These are phyloP conservation scores for Steinernema scapterisci DNA, from an alignment of 2,888 invertebrate species.

Conservation along the genomic window DNA sequence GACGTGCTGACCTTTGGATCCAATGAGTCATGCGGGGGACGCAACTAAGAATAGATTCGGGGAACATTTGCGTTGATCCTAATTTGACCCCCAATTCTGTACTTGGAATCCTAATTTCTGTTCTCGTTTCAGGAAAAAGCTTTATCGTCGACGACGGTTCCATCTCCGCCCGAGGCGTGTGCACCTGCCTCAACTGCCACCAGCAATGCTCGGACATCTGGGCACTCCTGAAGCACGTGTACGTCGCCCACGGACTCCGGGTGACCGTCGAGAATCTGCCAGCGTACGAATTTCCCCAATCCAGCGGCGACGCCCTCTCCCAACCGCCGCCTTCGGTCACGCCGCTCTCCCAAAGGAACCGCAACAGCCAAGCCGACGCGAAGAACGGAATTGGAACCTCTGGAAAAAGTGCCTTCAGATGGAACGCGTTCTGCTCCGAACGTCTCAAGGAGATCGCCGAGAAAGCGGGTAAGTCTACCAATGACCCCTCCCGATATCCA, in stretches of 20 bases:
- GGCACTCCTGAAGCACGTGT: conserved; percentile 63
- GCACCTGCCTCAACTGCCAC: conserved; percentile 64
- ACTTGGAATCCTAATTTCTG: neutral
- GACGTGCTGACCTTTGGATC: conserved; percentile 7
- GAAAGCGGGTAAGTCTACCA: conserved; percentile 49
- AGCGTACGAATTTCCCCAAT: conserved; percentile 39
- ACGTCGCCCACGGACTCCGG: conserved; percentile 58
- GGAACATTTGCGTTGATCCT: neutral
- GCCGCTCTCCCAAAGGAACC: conserved; percentile 42
- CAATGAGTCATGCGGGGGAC: neutral
- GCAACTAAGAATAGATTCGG: neutral
- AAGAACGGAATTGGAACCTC: conserved; percentile 30
- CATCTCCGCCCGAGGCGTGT: conserved; percentile 14
- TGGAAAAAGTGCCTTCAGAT: conserved; percentile 51
- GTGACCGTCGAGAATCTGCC: conserved; percentile 57
- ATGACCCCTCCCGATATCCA: neutral
- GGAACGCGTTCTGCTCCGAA: conserved; percentile 63
- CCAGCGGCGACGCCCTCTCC: conserved; percentile 32
- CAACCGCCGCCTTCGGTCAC: conserved; percentile 46
- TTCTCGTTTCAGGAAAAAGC: conserved; percentile 21
- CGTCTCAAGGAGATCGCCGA: conserved; percentile 63
- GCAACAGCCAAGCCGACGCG: neutral
- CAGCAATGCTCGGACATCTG: conserved; percentile 61
- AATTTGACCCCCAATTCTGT: neutral
- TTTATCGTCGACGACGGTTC: conserved; percentile 30